Evolutionary conservation across 1,140 invertebrate species (phyloP).

Genomic region (Drosophila triauraria): DNA sequence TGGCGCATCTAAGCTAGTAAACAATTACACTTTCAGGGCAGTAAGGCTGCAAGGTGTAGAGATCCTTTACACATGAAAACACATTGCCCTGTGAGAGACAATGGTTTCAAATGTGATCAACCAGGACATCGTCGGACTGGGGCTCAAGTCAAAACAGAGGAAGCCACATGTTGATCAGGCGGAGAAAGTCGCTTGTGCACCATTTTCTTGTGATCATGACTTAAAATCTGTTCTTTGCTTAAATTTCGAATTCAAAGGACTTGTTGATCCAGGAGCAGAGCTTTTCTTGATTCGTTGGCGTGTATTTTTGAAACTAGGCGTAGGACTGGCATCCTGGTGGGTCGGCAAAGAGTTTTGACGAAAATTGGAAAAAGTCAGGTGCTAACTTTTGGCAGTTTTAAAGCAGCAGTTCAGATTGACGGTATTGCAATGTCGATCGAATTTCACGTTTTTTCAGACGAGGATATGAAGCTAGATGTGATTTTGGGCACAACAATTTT

Average conservation of each 20-base stretch:
- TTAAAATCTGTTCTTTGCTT: background rate
- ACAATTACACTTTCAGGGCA: too few relatives aligned
- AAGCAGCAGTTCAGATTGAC: too few relatives aligned
- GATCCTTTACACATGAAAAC: too few relatives aligned
- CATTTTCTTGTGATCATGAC: background rate
- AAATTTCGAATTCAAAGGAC: background rate
- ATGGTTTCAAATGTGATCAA: too few relatives aligned
- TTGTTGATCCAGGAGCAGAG: constrained; percentile 11
- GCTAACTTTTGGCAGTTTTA: constrained; percentile 18
- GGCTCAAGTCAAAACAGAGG: background rate
- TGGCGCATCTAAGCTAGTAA: background rate
- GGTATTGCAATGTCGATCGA: too few relatives aligned
- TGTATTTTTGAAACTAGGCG: constrained; percentile 4
- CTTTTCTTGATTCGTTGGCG: constrained; percentile 4
- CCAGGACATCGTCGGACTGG: background rate
- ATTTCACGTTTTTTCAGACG: constrained; percentile 7
- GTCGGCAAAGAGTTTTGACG: constrained; percentile 8
- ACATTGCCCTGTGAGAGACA: too few relatives aligned
- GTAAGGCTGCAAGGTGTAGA: background rate
- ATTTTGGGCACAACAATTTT: constrained; percentile 26
- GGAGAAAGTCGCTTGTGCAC: background rate
- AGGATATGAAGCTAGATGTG: constrained; percentile 19
- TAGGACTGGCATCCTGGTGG: background rate
- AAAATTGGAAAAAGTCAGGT: constrained; percentile 20
- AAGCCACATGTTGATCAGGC: background rate